Percentiles rank a stretch among this genome's conserved stretches.
Evolutionary conservation across 1,140 invertebrate genomes (phyloP).

Genomic region (Ooceraea biroi): DNA sequence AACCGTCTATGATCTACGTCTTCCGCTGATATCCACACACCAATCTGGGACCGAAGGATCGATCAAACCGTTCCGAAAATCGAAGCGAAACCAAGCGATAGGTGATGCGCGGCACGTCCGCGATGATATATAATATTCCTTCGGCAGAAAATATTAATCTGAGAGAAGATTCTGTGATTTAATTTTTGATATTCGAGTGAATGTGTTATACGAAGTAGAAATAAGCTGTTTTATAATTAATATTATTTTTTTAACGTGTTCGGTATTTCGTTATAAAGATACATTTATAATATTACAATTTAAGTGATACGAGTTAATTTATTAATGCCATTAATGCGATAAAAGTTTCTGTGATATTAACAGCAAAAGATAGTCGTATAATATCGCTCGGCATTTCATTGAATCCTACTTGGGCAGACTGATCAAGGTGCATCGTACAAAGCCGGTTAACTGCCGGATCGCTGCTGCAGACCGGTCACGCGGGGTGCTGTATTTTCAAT

Average conservation of each 20-base stretch:
- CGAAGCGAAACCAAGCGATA: not conserved
- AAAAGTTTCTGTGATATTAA: not conserved
- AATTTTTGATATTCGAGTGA: not conserved
- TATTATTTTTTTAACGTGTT: not conserved
- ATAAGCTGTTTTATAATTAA: too few relatives aligned
- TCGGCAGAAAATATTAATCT: not conserved
- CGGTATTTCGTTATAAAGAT: not conserved
- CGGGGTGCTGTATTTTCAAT: slow-evolving; percentile 77
- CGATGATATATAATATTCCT: slow-evolving; percentile 4
- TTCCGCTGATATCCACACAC: slow-evolving; percentile 7
- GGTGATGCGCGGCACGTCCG: not conserved
- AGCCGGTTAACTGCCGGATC: slow-evolving; percentile 58
- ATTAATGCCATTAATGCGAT: too few relatives aligned
- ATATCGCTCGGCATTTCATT: slow-evolving; percentile 21
- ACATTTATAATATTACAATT: not conserved
- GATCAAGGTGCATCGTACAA: slow-evolving; percentile 42
- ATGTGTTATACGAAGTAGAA: not conserved
- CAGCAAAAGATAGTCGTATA: not conserved
- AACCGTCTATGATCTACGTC: slow-evolving; percentile 25
- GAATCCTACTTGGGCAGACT: slow-evolving; percentile 40
- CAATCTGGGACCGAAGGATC: not conserved
- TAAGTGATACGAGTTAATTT: too few relatives aligned
- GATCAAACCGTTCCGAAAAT: slow-evolving; percentile 23
- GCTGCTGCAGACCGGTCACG: slow-evolving; percentile 71
- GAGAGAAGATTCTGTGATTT: not conserved